These are phyloP conservation scores for Aporrectodea caliginosa DNA, from an alignment of 1,140 invertebrate genomes.

Conservation along the genomic window DNA sequence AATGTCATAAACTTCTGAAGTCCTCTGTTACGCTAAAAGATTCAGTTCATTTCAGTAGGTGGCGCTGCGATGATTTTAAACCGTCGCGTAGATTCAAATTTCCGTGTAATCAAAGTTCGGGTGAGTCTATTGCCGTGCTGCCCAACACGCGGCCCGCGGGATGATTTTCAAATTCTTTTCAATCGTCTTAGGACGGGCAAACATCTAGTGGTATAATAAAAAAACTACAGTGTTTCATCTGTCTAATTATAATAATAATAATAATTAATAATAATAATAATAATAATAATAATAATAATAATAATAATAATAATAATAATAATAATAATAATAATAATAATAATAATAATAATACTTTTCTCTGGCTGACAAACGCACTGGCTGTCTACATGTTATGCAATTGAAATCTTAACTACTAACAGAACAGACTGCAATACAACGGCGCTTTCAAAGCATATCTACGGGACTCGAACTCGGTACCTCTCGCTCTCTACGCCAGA, in stretches of 20 bases:
- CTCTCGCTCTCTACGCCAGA: too few species aligned
- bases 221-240: too few species aligned
- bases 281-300: slow-evolving; percentile 4
- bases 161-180: neutral
- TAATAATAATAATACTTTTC: neutral
- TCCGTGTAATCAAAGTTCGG: neutral
- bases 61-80: neutral
- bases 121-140: neutral
- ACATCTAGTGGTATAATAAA: too few species aligned
- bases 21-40: too few species aligned
- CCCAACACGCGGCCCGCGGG: neutral
- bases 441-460: too few species aligned
- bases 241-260: slow-evolving; percentile 1
- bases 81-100: neutral
- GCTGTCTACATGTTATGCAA: too few species aligned
- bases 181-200: neutral
- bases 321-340: neutral
- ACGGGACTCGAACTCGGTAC: too few species aligned
- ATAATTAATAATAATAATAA: slow-evolving; percentile 4
- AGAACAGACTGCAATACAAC: too few species aligned
- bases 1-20: too few species aligned
- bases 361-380: neutral
- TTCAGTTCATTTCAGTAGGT: too few species aligned
- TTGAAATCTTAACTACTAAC: too few species aligned
- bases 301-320: slow-evolving; percentile 4